Evolutionary conservation across 2,888 invertebrate genomes (phyloP).

Genomic region (Iphiclides podalirius): DNA sequence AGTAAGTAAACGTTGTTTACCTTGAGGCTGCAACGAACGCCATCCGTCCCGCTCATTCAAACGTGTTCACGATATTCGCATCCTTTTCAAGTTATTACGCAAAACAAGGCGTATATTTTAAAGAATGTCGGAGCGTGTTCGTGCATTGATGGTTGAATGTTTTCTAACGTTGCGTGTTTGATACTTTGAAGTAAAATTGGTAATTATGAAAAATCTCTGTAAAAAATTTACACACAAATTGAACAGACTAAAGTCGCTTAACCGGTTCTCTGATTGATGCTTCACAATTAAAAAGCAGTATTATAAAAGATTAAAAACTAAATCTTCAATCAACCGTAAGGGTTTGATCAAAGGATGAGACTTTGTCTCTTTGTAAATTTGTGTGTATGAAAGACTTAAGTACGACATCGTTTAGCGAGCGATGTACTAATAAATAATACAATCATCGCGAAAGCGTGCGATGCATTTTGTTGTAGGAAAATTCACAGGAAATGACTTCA

Average conservation of each 20-base stretch:
- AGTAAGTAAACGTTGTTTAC: constrained; percentile 71
- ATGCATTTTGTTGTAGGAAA: constrained; percentile 24
- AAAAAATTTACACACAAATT: not conserved
- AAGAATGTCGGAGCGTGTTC: constrained; percentile 54
- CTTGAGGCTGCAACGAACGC: constrained; percentile 58
- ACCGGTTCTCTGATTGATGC: too few species aligned
- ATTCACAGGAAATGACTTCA: constrained; percentile 33
- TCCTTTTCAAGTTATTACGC: constrained; percentile 47
- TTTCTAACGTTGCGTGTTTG: constrained; percentile 29
- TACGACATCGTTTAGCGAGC: too few species aligned
- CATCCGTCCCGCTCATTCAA: constrained; percentile 40
- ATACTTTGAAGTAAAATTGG: not conserved
- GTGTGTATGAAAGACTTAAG: too few species aligned
- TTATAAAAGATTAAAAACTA: too few species aligned
- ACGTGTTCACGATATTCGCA: constrained; percentile 29
- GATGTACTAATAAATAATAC: constrained; percentile 4
- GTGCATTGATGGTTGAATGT: constrained; percentile 36
- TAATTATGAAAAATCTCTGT: not conserved
- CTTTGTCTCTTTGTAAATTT: too few species aligned
- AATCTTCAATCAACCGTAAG: too few species aligned
- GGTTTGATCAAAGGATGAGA: too few species aligned
- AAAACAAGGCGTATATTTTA: constrained; percentile 38
- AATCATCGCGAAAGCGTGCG: not conserved
- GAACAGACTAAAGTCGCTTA: not conserved
- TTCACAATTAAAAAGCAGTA: too few species aligned